Evolutionary conservation across 2,113 vertebrate genomes (phyloP), one percentile per base, ranked within the genome.

Genomic region (Candoia aspera): DNA sequence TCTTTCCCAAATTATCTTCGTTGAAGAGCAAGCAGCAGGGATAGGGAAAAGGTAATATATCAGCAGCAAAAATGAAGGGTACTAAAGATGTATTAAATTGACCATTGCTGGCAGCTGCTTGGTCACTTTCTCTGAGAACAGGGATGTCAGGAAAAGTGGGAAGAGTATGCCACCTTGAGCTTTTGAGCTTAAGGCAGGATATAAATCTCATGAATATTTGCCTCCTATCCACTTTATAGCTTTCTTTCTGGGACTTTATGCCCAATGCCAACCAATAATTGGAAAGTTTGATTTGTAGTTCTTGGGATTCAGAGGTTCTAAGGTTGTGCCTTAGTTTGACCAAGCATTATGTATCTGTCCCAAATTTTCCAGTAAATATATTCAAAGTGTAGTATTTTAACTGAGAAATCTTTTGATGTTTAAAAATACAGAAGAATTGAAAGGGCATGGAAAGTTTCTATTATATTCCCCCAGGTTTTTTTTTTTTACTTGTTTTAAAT

Each of bases 11-110:
- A 97, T 99, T 0, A 95, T 99, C 90, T 99, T 98, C 94, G 99
- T 99, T 95, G 99, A 99, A 96, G 99, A 99, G 92, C 99, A 99
- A 94, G 98, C 98, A 86, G 99, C 98, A 87, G 99, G 99, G 60
- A 98, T 99, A 96, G 99, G 99, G 94, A 99, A 99, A 96, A 99
- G 99, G 99, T 99, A 94, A 94, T 91, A 21, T 87, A 37, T 79
- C 8, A 26, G 68, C 88, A 92, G 91, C 53, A 54, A 26, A 64
- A 91, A 68, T 79, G 84, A 79, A 79, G 33, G 19, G 33, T n/a
- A 42, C 6, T 42, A 9, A 79, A 79, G 73, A 79, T 79, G 37
- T 79, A 21, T 42, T 49, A 49, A 49, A 49, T 49, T 42, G 17
- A 8, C 33, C 33, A 42, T 79, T 79, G 73, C 4, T 1, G 29